Percentiles rank a stretch among this genome's conserved stretches.
Conservation (phyloP, 2,797 vertebrate species). For the Ataeniobius toweri region DNA sequence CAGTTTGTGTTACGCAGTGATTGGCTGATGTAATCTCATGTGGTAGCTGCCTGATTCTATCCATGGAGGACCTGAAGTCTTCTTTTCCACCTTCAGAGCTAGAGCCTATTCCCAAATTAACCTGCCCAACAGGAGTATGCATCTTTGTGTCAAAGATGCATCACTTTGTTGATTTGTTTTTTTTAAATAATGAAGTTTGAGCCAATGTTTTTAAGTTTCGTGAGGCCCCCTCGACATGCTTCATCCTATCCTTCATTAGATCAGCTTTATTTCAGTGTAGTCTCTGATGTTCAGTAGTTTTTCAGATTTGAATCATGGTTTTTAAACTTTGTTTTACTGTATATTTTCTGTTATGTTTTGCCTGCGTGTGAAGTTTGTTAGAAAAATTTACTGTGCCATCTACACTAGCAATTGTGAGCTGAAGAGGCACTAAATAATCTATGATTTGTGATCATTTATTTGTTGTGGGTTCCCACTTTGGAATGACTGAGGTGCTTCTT, state of each 20-base stretch:
- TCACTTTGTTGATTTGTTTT: background rate
- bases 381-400: too few species aligned
- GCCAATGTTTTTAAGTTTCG: background rate
- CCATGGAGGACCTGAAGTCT: conserved; percentile 49
- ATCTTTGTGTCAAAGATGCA: conserved; percentile 29
- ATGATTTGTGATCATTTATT: too few species aligned
- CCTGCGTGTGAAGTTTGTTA: too few species aligned
- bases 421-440: too few species aligned
- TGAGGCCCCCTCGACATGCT: background rate
- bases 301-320: too few species aligned
- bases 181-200: background rate
- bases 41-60: conserved; percentile 49
- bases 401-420: too few species aligned
- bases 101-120: conserved; percentile 66
- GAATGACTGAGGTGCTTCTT: too few species aligned
- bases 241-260: background rate
- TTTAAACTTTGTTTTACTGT: too few species aligned
- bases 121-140: conserved; percentile 55
- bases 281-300: too few species aligned
- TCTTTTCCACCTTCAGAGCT: conserved; percentile 53
- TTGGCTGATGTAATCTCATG: conserved; percentile 61
- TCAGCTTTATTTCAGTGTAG: background rate
- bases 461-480: too few species aligned
- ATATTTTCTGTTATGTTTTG: too few species aligned
- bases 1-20: conserved; percentile 50